Evolutionary conservation across 2,888 invertebrate species (phyloP).

Genomic region (Lysandra coridon): DNA sequence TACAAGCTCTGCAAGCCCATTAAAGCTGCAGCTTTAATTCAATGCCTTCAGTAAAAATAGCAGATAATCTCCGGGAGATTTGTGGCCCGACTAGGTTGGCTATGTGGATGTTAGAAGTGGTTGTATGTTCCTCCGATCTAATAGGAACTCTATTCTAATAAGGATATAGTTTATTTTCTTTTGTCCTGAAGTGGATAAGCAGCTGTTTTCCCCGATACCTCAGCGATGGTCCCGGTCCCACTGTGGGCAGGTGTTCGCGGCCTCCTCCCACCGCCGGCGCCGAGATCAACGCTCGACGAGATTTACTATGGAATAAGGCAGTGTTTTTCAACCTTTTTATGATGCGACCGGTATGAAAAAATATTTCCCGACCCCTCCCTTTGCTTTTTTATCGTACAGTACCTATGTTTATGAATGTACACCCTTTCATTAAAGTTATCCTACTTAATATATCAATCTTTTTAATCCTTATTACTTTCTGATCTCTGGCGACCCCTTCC

Average conservation of each 20-base stretch:
- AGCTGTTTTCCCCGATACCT: constrained; percentile 45
- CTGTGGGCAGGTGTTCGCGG: constrained; percentile 76
- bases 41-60: constrained; percentile 67
- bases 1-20: constrained; percentile 50
- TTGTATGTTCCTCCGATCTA: constrained; percentile 35
- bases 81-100: constrained; percentile 71
- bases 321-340: too few species aligned
- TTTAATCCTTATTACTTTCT: too few species aligned
- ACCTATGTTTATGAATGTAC: too few species aligned
- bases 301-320: constrained; percentile 60
- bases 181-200: constrained; percentile 42
- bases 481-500: too few species aligned
- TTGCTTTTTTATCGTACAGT: too few species aligned
- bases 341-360: too few species aligned
- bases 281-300: constrained; percentile 76
- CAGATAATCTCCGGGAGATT: constrained; percentile 74
- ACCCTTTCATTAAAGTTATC: too few species aligned
- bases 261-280: constrained; percentile 77
- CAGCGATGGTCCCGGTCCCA: constrained; percentile 72
- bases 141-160: constrained; percentile 48
- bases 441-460: too few species aligned
- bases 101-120: constrained; percentile 41
- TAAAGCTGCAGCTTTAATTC: constrained; percentile 58
- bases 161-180: constrained; percentile 51
- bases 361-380: too few species aligned